Evolutionary conservation across 2,888 invertebrate genomes (phyloP), one percentile per base, ranked within the genome.

Genomic region (Mesopsocus fuscifrons): DNA sequence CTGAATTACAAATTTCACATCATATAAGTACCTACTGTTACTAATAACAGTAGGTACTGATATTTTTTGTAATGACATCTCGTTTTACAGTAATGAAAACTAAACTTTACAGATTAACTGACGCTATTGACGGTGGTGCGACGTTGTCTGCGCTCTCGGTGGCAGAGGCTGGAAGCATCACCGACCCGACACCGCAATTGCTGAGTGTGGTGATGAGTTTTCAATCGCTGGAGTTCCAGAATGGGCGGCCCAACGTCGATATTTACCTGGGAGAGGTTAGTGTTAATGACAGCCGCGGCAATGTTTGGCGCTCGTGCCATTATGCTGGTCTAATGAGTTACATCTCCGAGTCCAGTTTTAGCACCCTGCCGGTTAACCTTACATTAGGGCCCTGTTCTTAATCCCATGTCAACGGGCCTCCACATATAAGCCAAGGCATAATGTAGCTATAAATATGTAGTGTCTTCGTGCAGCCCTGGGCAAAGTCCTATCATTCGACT

Each of bases 281-380:
- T 21, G 21, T 38, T 13, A 15, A 20, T 20, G 20, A 38, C 20
- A 15, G 20, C 18, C 6, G 38, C 6, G 17, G 38, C 3, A 20
- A 38, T 11, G 4, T 13, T 6, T 38, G 38, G 38, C 21, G 21
- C 6, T 6, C 17, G 6, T 38, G 38, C 11, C n/a, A 11, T 20
- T n/a, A 38, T 9, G 26, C 26, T 26, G 26, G 26, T 11, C 26
- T 9, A 11, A 6, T 26, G 11, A 6, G 11, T 6, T 26, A 26
- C 11, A 26, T 26, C 11, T 11, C 26, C 11, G 26, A 26, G 8
- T 9, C 26, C 26, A 26, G 8, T 26, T 26, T 26, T 11, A 26
- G 26, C 11, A 26, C 26, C 26, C 26, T 54, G 77, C 77, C 68
- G 8, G 26, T 76, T 72, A 15, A 69, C 65, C 64, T 79, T 79